A percentile compares a stretch with the other conserved stretches of the same genome.
Evolutionary conservation across 2,888 invertebrate genomes (phyloP).

Genomic region (Diarsia brunnea): DNA sequence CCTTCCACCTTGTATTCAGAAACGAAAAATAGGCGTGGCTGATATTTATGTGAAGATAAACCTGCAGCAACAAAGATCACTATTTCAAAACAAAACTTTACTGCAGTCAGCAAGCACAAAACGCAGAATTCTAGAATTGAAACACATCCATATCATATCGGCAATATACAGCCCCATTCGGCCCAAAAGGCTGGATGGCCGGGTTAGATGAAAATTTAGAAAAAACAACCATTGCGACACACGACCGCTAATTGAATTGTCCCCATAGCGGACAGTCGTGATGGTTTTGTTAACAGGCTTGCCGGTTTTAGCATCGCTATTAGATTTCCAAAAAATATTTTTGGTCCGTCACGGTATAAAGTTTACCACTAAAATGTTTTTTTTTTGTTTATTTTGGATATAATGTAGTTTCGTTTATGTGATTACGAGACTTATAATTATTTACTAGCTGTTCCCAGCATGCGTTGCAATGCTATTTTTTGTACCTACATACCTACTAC

Average conservation of each 20-base stretch:
- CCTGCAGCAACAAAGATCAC: neutral
- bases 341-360: neutral
- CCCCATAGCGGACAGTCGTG: conserved; percentile 37
- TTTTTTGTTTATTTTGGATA: conserved; percentile 12
- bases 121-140: conserved; percentile 13
- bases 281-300: conserved; percentile 49
- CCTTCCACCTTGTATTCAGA: too few relatives aligned
- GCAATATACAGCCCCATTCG: conserved; percentile 19
- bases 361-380: neutral
- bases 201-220: conserved; percentile 28
- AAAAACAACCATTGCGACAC: conserved; percentile 30
- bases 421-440: too few relatives aligned
- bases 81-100: neutral
- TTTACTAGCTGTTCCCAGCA: too few relatives aligned
- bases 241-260: conserved; percentile 57
- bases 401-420: neutral
- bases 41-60: neutral
- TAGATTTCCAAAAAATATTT: conserved; percentile 50
- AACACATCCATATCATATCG: conserved; percentile 15
- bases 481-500: too few relatives aligned
- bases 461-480: too few relatives aligned
- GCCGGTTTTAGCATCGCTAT: conserved; percentile 39
- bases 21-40: too few relatives aligned
- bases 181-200: conserved; percentile 23
- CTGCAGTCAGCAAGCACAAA: neutral